Evolutionary conservation across 1,140 invertebrate genomes (phyloP).

Genomic region (Calliphora vicina): DNA sequence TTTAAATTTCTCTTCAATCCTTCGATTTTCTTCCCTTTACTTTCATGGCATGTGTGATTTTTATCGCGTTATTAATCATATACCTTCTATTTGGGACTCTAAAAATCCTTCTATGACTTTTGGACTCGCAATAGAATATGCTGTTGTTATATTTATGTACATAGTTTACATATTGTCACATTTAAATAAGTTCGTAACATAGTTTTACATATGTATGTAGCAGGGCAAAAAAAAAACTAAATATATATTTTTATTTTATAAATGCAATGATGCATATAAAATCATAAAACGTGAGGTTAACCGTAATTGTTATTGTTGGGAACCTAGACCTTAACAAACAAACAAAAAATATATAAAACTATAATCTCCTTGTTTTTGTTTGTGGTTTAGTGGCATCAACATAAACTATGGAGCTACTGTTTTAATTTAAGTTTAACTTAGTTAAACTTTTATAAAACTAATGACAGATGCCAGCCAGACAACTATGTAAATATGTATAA

Average conservation of each 20-base stretch:
- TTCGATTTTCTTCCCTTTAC: background rate
- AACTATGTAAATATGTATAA: background rate
- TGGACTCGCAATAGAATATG: background rate
- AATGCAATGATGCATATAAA: conserved; percentile 1
- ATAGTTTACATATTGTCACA: background rate
- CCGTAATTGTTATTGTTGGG: conserved; percentile 32
- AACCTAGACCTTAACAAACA: background rate
- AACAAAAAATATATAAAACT: too few species aligned
- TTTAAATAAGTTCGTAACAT: background rate
- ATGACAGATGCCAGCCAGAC: background rate
- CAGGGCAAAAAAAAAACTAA: background rate
- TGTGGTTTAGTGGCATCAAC: background rate
- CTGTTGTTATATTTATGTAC: background rate
- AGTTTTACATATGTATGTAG: background rate
- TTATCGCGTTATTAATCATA: conserved; percentile 24
- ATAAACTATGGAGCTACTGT: background rate
- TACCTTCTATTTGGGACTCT: background rate
- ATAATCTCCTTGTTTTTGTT: background rate
- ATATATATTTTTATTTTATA: background rate
- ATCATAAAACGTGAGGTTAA: conserved; percentile 34
- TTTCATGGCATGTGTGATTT: background rate
- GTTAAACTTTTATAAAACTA: background rate
- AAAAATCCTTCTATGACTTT: background rate
- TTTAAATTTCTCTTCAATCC: too few species aligned
- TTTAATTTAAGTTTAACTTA: background rate